Base-by-base conservation (phyloP, 2,797 vertebrate species). In the Hydrolagus colliei region DNA sequence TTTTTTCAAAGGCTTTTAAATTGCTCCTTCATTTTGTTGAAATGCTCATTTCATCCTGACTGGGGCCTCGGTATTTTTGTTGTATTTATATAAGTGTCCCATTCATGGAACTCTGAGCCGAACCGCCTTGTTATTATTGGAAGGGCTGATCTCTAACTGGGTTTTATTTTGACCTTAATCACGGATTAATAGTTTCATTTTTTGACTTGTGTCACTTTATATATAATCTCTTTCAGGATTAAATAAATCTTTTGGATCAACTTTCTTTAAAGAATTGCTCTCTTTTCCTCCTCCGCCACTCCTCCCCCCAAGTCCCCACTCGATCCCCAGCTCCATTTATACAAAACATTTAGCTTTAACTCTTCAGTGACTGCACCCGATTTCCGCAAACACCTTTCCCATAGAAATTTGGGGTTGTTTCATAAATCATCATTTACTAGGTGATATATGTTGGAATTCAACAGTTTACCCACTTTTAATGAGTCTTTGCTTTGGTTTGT, bases 1-100 rank as follows among this genome's bases (percentile, higher is more conserved):
- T 96, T 95, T 92, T 93, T 90, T 94, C 92, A 92, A 92, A 94
- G 92, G 92, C 93, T 93, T 93, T 93, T 95, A 95, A 95, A 94
- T 94, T 94, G 93, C 92, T 91, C 93, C 92, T 95, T 94, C 93
- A 92, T 94, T 95, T 93, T 92, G 87, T 92, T 91, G 91, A 91
- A 93, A 91, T 88, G 91, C 91, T 92, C 93, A 92, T 93, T 95
- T 93, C 91, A 88, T 93, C 93, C 92, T 91, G 88, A 89, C 90
- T 91, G 91, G 92, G 90, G 86, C 89, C 92, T 35, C 0, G 90
- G 88, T 41, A 91, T 91, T 91, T 90, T 92, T 90, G 9, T 93
- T 93, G 92, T 94, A 91, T 92, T 93, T 94, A 93, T 93, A 95
- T 93, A 94, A 94, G 94, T 89, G 92, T 90, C 90, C 90, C 89